Evolutionary conservation across 2,888 invertebrate species (phyloP), one percentile per base, ranked within the genome.

Genomic region (Elmis aenea): DNA sequence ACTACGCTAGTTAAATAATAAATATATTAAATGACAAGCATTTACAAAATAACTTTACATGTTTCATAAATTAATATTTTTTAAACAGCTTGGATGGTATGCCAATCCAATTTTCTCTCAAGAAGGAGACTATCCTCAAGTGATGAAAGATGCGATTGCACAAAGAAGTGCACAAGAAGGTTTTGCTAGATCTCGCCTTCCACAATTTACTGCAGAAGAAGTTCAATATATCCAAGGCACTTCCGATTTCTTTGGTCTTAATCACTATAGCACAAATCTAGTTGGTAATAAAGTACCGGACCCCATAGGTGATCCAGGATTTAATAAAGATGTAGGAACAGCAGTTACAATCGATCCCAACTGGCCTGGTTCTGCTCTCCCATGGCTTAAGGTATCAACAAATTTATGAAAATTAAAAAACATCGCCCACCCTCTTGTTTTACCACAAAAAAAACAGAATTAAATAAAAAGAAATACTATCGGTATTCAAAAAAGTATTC

Each of bases 181-280:
- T 5, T 79, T 72, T 47, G 55, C 64, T 0, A 65, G 71, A 10
- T 81, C 83, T 0, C 73, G 83, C 5, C 67, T 85, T 2, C 83
- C 83, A 0, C 56, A 54, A 37, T 81, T 83, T 54, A 78, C 77
- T 1, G 22, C 54, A 0, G 69, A 76, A 12, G 83, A 85, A 67
- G 68, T 82, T 5, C 58, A 66, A 5, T 66, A 69, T 33, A 74
- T 86, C 12, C 66, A 62, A 18, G 79, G 74, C 0, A 77, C 83
- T 1, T 71, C 73, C 1, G 87, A 90, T 58, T 85, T 81, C 62
- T 69, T 88, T 30, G 85, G 84, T 1, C 59, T 88, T 9, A 89
- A 89, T 59, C 76, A 81, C 37, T 90, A 89, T 58, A 80, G 83
- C 1, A 72, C 79, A 0, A 66, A 67, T 44, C 49, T 79, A 51